Evolutionary conservation across 2,797 vertebrate genomes (phyloP), one percentile per base, ranked within the genome.

Genomic region (Falco naumanni): DNA sequence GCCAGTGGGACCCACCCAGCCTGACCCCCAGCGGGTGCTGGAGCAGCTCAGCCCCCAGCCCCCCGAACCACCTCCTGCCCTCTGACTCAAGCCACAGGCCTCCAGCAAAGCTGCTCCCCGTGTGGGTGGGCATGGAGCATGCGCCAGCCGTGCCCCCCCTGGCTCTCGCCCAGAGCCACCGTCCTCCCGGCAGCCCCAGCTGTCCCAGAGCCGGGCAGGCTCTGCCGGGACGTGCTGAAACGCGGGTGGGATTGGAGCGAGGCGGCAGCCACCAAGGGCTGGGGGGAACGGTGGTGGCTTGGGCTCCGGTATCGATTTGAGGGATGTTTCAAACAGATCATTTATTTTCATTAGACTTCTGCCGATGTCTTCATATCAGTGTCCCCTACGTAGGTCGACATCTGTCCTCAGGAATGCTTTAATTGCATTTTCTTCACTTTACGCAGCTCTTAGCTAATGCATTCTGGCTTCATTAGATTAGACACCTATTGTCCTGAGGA

Each of bases 301-400:
- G 22, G 84, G 33, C 60, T 84, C 85, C 7, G 2, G 59, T 95
- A 95, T 76, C 65, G 93, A 89, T 90, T 87, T 79, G 80, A 95
- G 85, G 78, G 64, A 94, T 34, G 80, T 68, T 95, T 95, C 95
- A 93, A 85, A 84, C 60, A 82, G 80, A 93, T 95, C 59, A 84
- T 97, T 96, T 95, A 31, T 97, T 97, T 97, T 93, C 96, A 93
- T 96, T 95, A 97, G 61, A 29, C 83, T 89, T 84, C 88, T 95
- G 93, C 66, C 69, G 6, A 71, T 74, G 51, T 81, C 93, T 94
- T 66, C 68, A 83, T 92, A 69, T 51, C n/a, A 1, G 53, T 61
- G 89, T 91, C 85, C 84, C 90, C 71, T 87, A 31, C 26, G 31
- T 63, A 85, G 95, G 95, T 74, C 4, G 68, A 94, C 95, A 95